phyloP scores from a whole-genome alignment of 2,113 vertebrate species.

The Benitochromis conjunctus region DNA sequence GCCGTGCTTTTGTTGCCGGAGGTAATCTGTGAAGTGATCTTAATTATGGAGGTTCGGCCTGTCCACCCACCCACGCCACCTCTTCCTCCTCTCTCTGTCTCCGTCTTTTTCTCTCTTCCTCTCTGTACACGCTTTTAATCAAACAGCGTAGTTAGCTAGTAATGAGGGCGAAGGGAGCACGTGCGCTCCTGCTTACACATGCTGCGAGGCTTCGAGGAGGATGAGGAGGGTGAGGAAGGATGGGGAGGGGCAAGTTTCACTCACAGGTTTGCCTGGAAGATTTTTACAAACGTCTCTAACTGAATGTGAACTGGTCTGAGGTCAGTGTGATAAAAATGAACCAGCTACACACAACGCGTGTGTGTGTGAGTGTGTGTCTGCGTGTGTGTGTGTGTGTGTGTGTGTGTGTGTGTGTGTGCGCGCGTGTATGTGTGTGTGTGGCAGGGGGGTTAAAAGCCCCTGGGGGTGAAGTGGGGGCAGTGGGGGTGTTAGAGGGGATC shows the following conservation, averaged over 20 bases:
- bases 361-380: too few species aligned
- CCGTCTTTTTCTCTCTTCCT: slow-evolving; percentile 45
- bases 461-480: neutral
- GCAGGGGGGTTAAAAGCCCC: neutral
- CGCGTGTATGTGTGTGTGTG: too few species aligned
- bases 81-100: neutral
- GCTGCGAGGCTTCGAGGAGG: slow-evolving; percentile 58
- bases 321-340: neutral
- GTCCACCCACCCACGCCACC: slow-evolving; percentile 23
- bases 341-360: neutral
- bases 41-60: slow-evolving; percentile 79
- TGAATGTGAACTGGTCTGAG: neutral
- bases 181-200: slow-evolving; percentile 66
- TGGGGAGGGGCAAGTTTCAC: slow-evolving; percentile 25
- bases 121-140: slow-evolving; percentile 75
- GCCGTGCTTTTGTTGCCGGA: slow-evolving; percentile 74
- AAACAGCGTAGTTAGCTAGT: slow-evolving; percentile 75
- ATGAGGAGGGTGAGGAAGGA: slow-evolving; percentile 31
- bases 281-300: neutral
- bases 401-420: too few species aligned
- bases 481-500: slow-evolving; percentile 60
- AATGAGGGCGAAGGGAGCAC: slow-evolving; percentile 72
- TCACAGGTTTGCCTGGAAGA: slow-evolving; percentile 42
- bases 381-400: too few species aligned
- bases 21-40: slow-evolving; percentile 82